Percentiles rank a stretch among this genome's conserved stretches.
These are phyloP conservation scores for Conus canariensis DNA, from an alignment of 2,888 invertebrate species.

Conservation along the genomic window DNA sequence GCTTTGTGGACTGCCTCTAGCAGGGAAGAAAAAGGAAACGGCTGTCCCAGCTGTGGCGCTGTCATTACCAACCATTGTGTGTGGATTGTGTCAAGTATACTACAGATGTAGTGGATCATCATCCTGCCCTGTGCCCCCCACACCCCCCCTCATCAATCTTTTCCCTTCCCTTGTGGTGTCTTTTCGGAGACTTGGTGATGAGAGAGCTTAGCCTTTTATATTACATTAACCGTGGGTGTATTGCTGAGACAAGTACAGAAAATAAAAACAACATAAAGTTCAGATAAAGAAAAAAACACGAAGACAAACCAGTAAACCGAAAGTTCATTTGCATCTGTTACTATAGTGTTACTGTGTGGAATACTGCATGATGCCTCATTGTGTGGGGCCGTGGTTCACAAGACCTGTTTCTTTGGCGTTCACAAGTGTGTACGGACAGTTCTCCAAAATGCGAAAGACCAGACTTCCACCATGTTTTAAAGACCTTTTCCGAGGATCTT, in stretches of 20 bases:
- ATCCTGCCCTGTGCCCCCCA: neutral
- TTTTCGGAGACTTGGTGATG: slow-evolving; percentile 32
- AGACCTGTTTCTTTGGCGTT: slow-evolving; percentile 6
- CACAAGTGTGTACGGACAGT: slow-evolving; percentile 11
- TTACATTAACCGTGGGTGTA: slow-evolving; percentile 26
- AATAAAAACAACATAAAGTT: neutral
- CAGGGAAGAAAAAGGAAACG: neutral
- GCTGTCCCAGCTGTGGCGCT: neutral
- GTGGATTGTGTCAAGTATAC: slow-evolving; percentile 28
- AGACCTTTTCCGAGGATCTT: slow-evolving; percentile 30
- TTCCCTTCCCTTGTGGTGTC: slow-evolving; percentile 39
- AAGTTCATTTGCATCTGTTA: slow-evolving; percentile 22
- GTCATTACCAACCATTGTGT: slow-evolving; percentile 26
- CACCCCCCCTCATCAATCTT: neutral
- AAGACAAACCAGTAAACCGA: neutral
- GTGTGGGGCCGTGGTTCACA: slow-evolving; percentile 11
- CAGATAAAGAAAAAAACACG: slow-evolving; percentile 5
- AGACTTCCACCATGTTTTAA: slow-evolving; percentile 17
- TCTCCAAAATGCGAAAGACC: neutral
- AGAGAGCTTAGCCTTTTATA: slow-evolving; percentile 37
- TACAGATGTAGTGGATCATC: slow-evolving; percentile 15
- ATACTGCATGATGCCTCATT: slow-evolving; percentile 15
- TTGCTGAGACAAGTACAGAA: slow-evolving; percentile 30
- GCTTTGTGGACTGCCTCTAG: neutral
- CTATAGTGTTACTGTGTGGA: neutral